Evolutionary conservation across 2,888 invertebrate species (phyloP), one percentile per base, ranked within the genome.

Genomic region (Acanthoscelides obtectus): DNA sequence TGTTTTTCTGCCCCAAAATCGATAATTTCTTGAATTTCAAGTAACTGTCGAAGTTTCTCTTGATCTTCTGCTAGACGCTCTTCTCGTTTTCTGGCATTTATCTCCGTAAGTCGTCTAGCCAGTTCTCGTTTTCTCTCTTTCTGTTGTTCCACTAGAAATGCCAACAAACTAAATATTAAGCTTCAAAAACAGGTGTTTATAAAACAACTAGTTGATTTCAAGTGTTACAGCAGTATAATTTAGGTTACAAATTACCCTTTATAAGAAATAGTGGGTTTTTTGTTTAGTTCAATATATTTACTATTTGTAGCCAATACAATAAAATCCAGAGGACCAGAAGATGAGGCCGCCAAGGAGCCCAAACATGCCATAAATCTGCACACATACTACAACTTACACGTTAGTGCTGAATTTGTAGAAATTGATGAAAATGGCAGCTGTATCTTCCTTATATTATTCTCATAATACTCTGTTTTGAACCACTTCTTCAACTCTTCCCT

Each of bases 61-160:
- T 97, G 96, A 81, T 97, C 97, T 81, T 95, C 95, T 2, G 92
- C 93, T 25, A 97, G 86, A 82, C 94, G 91, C 83, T 97, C 96
- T 80, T 94, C 94, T 76, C 97, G 87, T 82, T 96, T 94, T 69
- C 94, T 90, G 0, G 95, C 95, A 84, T 97, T 97, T 70, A 97
- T 94, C 86, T 97, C 97, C 69, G 95, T 90, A 70, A 97, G 86
- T 22, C 97, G 88, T 66, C 92, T 88, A 0, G 96, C 95, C 82
- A 97, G 89, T 83, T 97, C 97, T 72, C 93, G 91, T 77, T 96
- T 92, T 73, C 95, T 89, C 82, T 97, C 96, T 80, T 93, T 93
- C 84, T 95, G 95, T 80, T 94, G 95, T 82, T 95, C 95, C 70
- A 90, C 90, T 85, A 69, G 69, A 80, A 76, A 71, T 64, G 22